Conservation (phyloP, 2,888 invertebrate species). For the Xanthorhoe spadicearia region DNA sequence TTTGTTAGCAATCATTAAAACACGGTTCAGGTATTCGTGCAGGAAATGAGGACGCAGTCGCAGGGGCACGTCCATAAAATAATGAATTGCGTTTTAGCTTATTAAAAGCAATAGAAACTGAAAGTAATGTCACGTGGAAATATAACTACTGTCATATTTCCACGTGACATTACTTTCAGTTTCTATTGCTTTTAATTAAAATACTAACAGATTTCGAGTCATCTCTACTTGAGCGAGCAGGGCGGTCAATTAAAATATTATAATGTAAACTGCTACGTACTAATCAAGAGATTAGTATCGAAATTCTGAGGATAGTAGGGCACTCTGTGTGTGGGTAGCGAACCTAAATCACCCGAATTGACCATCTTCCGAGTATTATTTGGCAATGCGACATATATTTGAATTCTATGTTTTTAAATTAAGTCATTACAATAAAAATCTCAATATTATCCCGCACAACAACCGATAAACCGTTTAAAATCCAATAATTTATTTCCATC, state of each 20-base stretch:
- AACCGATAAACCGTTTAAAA: constrained; percentile 43
- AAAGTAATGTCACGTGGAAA: not conserved
- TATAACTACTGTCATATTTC: too few species aligned
- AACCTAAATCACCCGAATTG: constrained; percentile 29
- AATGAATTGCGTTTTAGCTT: too few species aligned
- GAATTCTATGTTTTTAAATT: constrained; percentile 43
- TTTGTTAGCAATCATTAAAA: not conserved
- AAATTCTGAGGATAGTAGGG: constrained; percentile 4
- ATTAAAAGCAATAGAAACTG: not conserved
- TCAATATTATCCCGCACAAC: constrained; percentile 34
- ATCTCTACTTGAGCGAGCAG: not conserved
- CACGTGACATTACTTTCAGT: not conserved
- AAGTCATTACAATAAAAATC: constrained; percentile 41
- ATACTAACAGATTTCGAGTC: not conserved
- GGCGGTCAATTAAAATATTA: constrained; percentile 2
- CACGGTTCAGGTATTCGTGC: not conserved
- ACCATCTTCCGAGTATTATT: constrained; percentile 19
- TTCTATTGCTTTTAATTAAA: not conserved
- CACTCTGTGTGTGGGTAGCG: constrained; percentile 21
- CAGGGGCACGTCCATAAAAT: too few species aligned
- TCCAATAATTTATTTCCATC: constrained; percentile 42
- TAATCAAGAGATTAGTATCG: constrained; percentile 4
- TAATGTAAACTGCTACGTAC: not conserved
- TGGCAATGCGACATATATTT: constrained; percentile 12
- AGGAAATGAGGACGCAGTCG: too few species aligned